Conservation (phyloP, 2,113 vertebrate species). For the Phaethon lepturus region DNA sequence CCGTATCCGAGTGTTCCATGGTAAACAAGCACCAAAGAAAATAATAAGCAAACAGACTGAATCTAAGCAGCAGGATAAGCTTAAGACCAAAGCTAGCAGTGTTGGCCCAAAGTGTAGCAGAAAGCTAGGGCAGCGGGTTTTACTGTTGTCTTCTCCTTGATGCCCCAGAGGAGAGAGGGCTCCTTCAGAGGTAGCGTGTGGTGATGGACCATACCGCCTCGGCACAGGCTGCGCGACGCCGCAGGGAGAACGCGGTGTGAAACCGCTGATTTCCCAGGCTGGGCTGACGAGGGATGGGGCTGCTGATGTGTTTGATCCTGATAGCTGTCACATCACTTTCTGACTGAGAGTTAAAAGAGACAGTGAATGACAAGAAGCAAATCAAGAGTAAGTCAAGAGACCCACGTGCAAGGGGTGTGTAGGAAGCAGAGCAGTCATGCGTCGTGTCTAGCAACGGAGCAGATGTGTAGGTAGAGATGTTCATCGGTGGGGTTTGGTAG, state of each 20-base stretch:
- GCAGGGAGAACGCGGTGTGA: rapidly evolving
- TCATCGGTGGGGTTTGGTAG: rapidly evolving
- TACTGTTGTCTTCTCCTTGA: not conserved
- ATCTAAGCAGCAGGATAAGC: not conserved
- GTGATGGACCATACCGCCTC: rapidly evolving
- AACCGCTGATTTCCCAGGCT: not conserved
- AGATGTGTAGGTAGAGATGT: not conserved
- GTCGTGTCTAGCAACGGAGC: rapidly evolving
- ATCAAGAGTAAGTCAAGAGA: not conserved
- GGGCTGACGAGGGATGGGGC: not conserved
- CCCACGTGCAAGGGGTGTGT: rapidly evolving
- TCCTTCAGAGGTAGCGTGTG: rapidly evolving
- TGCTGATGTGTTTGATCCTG: not conserved
- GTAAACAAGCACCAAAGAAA: not conserved
- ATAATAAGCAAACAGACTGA: not conserved
- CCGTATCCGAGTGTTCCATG: rapidly evolving
- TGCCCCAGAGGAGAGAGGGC: not conserved
- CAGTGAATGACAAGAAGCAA: not conserved
- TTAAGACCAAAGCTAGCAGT: not conserved
- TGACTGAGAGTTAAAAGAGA: not conserved
- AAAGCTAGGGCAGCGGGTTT: not conserved
- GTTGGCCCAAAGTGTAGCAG: not conserved
- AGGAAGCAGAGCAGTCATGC: not conserved
- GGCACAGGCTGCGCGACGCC: rapidly evolving
- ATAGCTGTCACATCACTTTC: not conserved